Percentiles rank a stretch among this genome's conserved stretches.
Conservation (phyloP, 2,888 invertebrate genomes). For the Drosophila kanekoi region DNA sequence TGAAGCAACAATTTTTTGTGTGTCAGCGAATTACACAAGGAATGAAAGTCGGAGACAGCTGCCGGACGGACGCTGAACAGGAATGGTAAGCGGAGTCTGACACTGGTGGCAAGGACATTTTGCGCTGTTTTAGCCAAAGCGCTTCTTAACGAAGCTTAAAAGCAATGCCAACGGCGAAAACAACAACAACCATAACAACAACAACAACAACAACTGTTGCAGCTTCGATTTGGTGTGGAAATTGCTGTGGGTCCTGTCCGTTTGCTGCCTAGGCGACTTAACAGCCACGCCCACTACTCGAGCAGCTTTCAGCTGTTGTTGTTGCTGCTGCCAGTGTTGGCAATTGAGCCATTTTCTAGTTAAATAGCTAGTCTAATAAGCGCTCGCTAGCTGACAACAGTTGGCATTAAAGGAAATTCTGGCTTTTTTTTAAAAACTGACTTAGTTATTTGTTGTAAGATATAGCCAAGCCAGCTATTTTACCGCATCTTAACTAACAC, state of each 20-base stretch:
- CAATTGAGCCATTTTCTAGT: too few relatives aligned
- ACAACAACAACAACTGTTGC: constrained; percentile 43
- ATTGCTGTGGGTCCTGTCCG: constrained; percentile 36
- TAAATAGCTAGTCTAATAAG: too few relatives aligned
- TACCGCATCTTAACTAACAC: too few relatives aligned
- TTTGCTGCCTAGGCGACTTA: constrained; percentile 2
- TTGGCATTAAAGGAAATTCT: too few relatives aligned
- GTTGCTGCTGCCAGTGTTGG: neutral
- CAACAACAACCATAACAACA: constrained; percentile 25
- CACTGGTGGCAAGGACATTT: constrained; percentile 55
- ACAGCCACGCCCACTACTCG: constrained; percentile 38
- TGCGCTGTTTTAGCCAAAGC: constrained; percentile 66
- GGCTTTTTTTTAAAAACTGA: too few relatives aligned
- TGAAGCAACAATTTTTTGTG: constrained; percentile 67
- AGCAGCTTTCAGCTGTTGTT: constrained; percentile 42
- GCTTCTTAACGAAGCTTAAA: constrained; percentile 76
- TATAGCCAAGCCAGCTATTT: too few relatives aligned
- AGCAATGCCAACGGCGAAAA: constrained; percentile 58
- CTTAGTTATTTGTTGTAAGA: too few relatives aligned
- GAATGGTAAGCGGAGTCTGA: neutral
- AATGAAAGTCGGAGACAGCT: constrained; percentile 14
- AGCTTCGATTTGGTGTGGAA: constrained; percentile 57
- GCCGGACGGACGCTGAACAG: neutral
- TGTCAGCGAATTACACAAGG: constrained; percentile 29
- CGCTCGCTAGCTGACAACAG: too few relatives aligned